Base-by-base conservation (phyloP, 2,888 invertebrate species). In the Pegoplata infirma region DNA sequence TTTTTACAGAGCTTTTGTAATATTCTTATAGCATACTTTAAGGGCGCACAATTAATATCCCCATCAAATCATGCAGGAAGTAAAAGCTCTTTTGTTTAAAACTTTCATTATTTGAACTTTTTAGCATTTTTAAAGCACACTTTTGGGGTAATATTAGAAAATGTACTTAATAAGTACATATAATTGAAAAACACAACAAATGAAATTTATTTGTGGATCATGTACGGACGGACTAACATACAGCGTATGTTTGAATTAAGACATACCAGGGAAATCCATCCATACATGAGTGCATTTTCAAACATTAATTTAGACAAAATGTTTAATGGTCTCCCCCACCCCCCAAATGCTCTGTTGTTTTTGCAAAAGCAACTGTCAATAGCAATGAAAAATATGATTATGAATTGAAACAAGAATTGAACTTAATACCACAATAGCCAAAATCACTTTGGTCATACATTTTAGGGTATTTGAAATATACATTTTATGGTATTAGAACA, bases 341-440 rank as follows among this genome's bases (percentile, higher is more conserved):
- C n/a, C 36, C n/a, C n/a, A 12, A 3, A 40, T n/a, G 6, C 25
- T 3, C 25, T n/a, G n/a, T n/a, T n/a, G 25, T 25, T 25, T 6
- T 5, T 3, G n/a, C 12, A 40, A n/a, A n/a, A n/a, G n/a, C n/a
- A n/a, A 2, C 40, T 68, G 56, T 68, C 63, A 68, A 7, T 51
- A 16, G n/a, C n/a, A 68, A 51, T 73, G 14, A 32, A 23, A 44
- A 25, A 69, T 64, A 8, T 25, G 49, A 55, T 66, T 53, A 49
- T 44, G 36, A 36, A 23, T 53, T 53, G 46, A 12, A 66, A 56
- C 19, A 58, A 58, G 40, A 23, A 46, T 19, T 46, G 28, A 44
- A 40, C 16, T 5, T 17, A 23, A 49, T 64, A 21, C 40, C 10
- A 21, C 25, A 25, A 25, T 25, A 5, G 5, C 3, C n/a, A 5